phyloP scores from a whole-genome alignment of 2,797 vertebrate species.

The Microchirus variegatus region DNA sequence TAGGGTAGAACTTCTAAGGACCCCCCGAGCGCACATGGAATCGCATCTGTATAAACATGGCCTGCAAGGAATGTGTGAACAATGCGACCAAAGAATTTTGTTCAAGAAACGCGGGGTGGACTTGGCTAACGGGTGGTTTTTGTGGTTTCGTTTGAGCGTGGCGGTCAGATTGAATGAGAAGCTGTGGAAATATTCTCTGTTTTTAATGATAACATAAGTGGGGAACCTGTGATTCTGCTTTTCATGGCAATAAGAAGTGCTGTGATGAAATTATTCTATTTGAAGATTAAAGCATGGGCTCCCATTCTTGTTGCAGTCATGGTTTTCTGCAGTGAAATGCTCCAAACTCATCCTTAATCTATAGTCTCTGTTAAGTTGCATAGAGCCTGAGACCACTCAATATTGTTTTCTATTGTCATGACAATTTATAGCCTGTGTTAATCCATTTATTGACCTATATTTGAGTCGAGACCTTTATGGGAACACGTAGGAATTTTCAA shows the following conservation, averaged over 20 bases:
- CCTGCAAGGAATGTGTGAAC: slow-evolving; percentile 87
- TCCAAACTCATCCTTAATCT: background rate
- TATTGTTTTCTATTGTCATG: background rate
- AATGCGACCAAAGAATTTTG: slow-evolving; percentile 88
- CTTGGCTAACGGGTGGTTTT: slow-evolving; percentile 69
- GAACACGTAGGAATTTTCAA: slow-evolving; percentile 55
- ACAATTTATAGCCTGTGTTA: slow-evolving; percentile 8
- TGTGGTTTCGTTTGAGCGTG: slow-evolving; percentile 73
- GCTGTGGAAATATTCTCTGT: slow-evolving; percentile 70
- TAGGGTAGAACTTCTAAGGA: slow-evolving; percentile 74
- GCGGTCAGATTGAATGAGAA: slow-evolving; percentile 69
- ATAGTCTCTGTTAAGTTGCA: background rate
- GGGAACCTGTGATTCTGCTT: slow-evolving; percentile 55
- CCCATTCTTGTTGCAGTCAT: background rate
- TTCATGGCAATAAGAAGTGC: slow-evolving; percentile 31
- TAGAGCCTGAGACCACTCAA: slow-evolving; percentile 22
- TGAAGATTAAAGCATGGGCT: slow-evolving; percentile 3
- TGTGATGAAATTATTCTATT: slow-evolving; percentile 36
- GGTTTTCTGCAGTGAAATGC: background rate
- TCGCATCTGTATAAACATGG: slow-evolving; percentile 99
- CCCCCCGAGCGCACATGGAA: slow-evolving; percentile 86
- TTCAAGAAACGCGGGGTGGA: slow-evolving; percentile 69
- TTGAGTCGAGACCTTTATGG: slow-evolving; percentile 35
- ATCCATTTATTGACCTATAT: slow-evolving; percentile 24
- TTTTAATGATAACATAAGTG: slow-evolving; percentile 73